Conservation (phyloP, 1,140 invertebrate genomes). For the Aphaenogaster floridana region DNA sequence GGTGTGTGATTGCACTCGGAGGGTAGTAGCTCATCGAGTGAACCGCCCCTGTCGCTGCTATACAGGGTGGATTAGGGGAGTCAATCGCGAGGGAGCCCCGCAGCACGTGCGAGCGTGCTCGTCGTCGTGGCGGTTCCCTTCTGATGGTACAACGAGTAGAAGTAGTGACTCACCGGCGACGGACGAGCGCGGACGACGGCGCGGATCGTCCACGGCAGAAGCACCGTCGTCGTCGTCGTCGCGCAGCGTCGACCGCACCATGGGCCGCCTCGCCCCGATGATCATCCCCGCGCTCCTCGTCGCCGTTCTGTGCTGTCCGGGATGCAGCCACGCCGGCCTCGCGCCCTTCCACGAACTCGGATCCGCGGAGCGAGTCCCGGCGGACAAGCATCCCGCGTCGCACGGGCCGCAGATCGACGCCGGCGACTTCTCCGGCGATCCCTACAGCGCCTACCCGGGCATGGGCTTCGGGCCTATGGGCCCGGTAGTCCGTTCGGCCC, state of each 20-base stretch:
- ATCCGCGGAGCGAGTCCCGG: conserved; percentile 40
- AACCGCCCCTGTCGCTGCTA: conserved; percentile 2
- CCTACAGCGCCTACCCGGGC: conserved; percentile 79
- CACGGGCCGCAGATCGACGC: conserved; percentile 76
- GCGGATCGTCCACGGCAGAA: conserved; percentile 34
- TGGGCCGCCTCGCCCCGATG: conserved; percentile 40
- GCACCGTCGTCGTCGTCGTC: conserved; percentile 50
- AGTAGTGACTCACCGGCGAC: conserved; percentile 65
- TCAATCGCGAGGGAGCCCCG: conserved; percentile 12
- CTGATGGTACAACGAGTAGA: conserved; percentile 69
- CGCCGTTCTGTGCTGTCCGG: conserved; percentile 28
- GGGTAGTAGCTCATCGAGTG: conserved; percentile 10
- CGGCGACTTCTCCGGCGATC: conserved; percentile 73
- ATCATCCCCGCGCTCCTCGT: conserved; percentile 59
- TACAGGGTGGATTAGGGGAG: background rate
- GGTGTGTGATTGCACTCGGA: conserved; percentile 21
- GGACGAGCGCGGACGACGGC: conserved; percentile 65
- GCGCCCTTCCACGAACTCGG: conserved; percentile 61
- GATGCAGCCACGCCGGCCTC: conserved; percentile 17
- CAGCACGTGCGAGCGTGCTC: conserved; percentile 27
- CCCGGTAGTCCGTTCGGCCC: conserved; percentile 70
- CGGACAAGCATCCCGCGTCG: conserved; percentile 29
- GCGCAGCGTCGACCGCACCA: conserved; percentile 38
- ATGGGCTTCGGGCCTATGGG: conserved; percentile 84
- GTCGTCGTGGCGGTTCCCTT: conserved; percentile 60